Conservation (phyloP, 2,888 invertebrate genomes). For the Alloplasta piceator region DNA sequence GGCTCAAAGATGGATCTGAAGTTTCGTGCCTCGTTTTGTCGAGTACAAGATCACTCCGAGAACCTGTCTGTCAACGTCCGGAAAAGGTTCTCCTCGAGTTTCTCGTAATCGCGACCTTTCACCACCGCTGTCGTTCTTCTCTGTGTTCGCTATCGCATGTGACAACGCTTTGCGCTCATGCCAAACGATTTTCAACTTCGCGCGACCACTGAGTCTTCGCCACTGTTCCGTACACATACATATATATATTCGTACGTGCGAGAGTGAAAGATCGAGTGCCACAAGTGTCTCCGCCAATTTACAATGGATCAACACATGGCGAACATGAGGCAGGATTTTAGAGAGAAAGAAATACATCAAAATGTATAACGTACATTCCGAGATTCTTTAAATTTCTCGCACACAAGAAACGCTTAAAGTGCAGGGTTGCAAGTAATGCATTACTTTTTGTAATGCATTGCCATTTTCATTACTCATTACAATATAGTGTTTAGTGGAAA, state of each 20-base stretch:
- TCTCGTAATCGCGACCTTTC: constrained; percentile 54
- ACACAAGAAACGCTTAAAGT: too few species aligned
- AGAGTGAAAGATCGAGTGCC: constrained; percentile 37
- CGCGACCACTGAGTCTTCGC: constrained; percentile 1
- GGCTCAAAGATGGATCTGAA: constrained; percentile 31
- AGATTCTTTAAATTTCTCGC: too few species aligned
- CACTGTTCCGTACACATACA: neutral
- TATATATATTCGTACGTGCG: neutral
- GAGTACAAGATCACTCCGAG: constrained; percentile 26
- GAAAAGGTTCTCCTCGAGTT: constrained; percentile 25
- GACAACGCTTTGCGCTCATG: constrained; percentile 51
- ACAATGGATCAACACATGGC: constrained; percentile 25
- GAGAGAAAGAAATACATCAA: too few species aligned
- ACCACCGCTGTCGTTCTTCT: constrained; percentile 33
- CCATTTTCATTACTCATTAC: too few species aligned
- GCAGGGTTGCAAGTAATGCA: too few species aligned
- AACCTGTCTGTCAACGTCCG: constrained; percentile 54
- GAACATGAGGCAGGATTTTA: neutral
- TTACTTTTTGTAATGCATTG: too few species aligned
- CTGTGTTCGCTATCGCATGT: constrained; percentile 15
- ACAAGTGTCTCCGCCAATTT: constrained; percentile 45
- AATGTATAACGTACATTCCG: too few species aligned
- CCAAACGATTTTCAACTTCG: constrained; percentile 46
- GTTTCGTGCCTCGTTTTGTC: constrained; percentile 3
- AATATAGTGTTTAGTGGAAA: too few species aligned